Percentiles rank a stretch among this genome's conserved stretches.
Conservation (phyloP, 2,888 invertebrate genomes). For the Hyppa rectilinea region DNA sequence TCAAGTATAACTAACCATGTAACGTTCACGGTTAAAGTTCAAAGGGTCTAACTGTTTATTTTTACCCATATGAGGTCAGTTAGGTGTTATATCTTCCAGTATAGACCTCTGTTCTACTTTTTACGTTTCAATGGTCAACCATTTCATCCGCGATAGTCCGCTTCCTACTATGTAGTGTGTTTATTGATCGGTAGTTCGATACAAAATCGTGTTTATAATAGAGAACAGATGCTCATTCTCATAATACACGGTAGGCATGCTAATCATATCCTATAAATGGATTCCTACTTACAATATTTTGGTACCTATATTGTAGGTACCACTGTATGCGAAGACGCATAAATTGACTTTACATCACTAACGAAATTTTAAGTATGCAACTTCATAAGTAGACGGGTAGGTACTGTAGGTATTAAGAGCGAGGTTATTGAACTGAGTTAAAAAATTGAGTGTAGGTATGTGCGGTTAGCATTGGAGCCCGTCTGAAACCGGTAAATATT, state of each 20-base stretch:
- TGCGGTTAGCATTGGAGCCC: conserved; percentile 10
- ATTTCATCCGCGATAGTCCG: conserved; percentile 54
- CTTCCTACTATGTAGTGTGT: conserved; percentile 42
- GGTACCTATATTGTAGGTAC: neutral
- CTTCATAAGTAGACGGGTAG: neutral
- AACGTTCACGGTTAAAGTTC: conserved; percentile 42
- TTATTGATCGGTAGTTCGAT: conserved; percentile 40
- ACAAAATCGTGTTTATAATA: conserved; percentile 36
- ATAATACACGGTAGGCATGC: conserved; percentile 19
- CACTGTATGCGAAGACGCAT: conserved; percentile 11
- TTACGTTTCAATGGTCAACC: conserved; percentile 57
- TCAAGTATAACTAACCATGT: conserved; percentile 21
- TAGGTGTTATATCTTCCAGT: conserved; percentile 21
- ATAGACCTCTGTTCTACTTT: conserved; percentile 54
- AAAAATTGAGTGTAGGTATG: conserved; percentile 2
- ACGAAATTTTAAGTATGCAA: neutral
- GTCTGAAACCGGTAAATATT: conserved; percentile 46
- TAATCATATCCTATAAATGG: conserved; percentile 28
- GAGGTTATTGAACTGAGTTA: conserved; percentile 36
- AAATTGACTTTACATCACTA: conserved; percentile 3
- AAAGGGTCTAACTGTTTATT: conserved; percentile 49
- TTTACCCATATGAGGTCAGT: conserved; percentile 46
- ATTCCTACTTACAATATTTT: conserved; percentile 31
- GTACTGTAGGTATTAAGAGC: conserved; percentile 20
- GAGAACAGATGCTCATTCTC: conserved; percentile 44